These are phyloP conservation scores for Monochamus saltuarius DNA, from an alignment of 1,140 invertebrate genomes.

Conservation along the genomic window DNA sequence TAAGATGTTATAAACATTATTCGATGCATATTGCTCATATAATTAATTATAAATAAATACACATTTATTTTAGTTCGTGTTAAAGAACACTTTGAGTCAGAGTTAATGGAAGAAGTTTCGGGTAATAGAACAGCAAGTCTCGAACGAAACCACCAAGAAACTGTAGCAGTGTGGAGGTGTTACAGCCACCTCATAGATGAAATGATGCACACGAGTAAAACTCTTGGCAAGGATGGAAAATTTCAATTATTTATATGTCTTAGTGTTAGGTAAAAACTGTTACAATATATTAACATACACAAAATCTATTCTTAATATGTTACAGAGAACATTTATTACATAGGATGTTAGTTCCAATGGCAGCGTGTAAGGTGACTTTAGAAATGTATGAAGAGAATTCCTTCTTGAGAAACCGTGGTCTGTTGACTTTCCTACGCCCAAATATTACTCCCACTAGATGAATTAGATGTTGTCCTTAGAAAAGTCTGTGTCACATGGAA, in stretches of 20 bases:
- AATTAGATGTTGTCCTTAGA: conserved; percentile 92
- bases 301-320: conserved; percentile 31
- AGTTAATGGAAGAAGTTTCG: conserved; percentile 61
- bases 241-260: conserved; percentile 96
- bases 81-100: conserved; percentile 81
- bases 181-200: conserved; percentile 80
- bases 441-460: conserved; percentile 87
- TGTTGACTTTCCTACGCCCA: conserved; percentile 88
- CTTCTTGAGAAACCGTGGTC: conserved; percentile 82
- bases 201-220: conserved; percentile 80
- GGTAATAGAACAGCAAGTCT: conserved; percentile 52
- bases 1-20: too few species aligned
- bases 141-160: conserved; percentile 59
- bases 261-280: conserved; percentile 68
- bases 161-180: conserved; percentile 69
- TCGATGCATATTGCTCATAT: too few species aligned
- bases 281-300: not conserved
- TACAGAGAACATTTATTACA: conserved; percentile 90
- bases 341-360: conserved; percentile 84
- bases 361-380: conserved; percentile 77
- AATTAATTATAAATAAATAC: too few species aligned
- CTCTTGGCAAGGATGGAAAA: conserved; percentile 96
- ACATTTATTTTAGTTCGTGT: conserved; percentile 80
- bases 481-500: conserved; percentile 91
- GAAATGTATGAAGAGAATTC: conserved; percentile 97